Evolutionary conservation across 2,888 invertebrate species (phyloP), one percentile per base, ranked within the genome.

Genomic region (Drosophila mettleri): DNA sequence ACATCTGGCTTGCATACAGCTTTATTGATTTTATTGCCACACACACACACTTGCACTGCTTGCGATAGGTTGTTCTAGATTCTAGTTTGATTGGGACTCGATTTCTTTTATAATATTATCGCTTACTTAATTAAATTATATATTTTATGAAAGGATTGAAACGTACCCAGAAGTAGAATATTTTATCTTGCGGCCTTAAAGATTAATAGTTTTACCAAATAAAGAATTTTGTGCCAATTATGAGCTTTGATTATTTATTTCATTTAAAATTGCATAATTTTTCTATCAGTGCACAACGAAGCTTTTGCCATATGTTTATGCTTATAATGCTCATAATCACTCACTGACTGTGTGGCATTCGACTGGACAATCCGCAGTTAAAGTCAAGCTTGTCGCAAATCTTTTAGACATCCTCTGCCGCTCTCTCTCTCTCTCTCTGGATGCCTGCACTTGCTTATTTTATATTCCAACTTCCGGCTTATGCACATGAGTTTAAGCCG

Each of bases 401-500:
- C 83, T 80, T 86, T 66, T 61, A 27, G 39, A 51, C 55, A 59
- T 33, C 18, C 39, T 29, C 38, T 24, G 20, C 12, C 9, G 0
- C 31, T 7, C 9, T 9, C 10, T 6, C 22, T 20, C 51, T 51
- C 38, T 20, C 27, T 31, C 45, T 16, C 39, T 36, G 65, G 36
- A 58, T 63, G 66, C 51, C 70, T 62, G 69, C 64, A 69, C 69
- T 85, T 75, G 82, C 75, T 84, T 88, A 88, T 88, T 83, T 86
- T 77, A 80, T 88, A 86, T 83, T 79, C 77, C 80, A 65, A 75
- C 88, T 88, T 84, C 88, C 88, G 74, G 83, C 70, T 83, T 88
- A 88, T 88, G 83, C 88, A 86, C 88, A 83, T 86, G 88, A 82
- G 83, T 83, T 88, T 88, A 83, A 83, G 77, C 88, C 72, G 73